Evolutionary conservation across 2,113 vertebrate species (phyloP).

Genomic region (Gambusia holbrooki): DNA sequence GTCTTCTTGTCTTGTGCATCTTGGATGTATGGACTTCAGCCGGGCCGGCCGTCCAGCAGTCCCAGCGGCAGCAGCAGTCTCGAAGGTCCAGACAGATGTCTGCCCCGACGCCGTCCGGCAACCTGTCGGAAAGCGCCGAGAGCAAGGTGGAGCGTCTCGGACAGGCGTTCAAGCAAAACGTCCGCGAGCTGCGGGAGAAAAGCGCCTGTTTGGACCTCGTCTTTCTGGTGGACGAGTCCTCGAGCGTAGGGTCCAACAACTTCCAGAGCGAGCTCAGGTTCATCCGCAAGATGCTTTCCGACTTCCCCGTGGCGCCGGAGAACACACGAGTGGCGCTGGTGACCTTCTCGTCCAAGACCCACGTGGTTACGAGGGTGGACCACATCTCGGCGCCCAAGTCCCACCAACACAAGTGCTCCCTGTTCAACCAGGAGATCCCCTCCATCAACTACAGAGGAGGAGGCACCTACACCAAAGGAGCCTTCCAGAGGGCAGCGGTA

Average conservation of each 20-base stretch:
- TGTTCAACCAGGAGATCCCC: slow-evolving; percentile 94
- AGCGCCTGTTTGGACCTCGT: slow-evolving; percentile 90
- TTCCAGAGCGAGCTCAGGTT: slow-evolving; percentile 95
- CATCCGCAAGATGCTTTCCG: slow-evolving; percentile 94
- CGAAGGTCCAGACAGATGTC: slow-evolving; percentile 62
- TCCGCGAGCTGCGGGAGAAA: slow-evolving; percentile 88
- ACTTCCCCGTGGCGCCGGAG: slow-evolving; percentile 92
- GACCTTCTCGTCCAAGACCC: slow-evolving; percentile 95
- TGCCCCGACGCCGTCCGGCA: slow-evolving; percentile 35
- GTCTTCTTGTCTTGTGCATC: slow-evolving; percentile 59
- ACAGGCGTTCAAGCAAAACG: slow-evolving; percentile 88
- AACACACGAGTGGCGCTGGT: slow-evolving; percentile 94
- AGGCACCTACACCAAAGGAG: slow-evolving; percentile 96
- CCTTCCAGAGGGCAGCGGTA: slow-evolving; percentile 97
- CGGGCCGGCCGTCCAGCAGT: slow-evolving; percentile 41
- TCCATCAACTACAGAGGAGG: slow-evolving; percentile 94
- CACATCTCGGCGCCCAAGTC: slow-evolving; percentile 89
- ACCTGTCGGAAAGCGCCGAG: slow-evolving; percentile 81
- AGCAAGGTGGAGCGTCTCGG: slow-evolving; percentile 91
- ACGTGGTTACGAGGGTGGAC: slow-evolving; percentile 93
- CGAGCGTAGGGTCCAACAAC: slow-evolving; percentile 92
- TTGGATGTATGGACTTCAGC: slow-evolving; percentile 58
- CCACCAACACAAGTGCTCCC: slow-evolving; percentile 95
- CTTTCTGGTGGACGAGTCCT: slow-evolving; percentile 97
- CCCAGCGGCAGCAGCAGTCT: slow-evolving; percentile 43